phyloP scores from a whole-genome alignment of 2,797 vertebrate genomes.

The Myioborus miniatus region DNA sequence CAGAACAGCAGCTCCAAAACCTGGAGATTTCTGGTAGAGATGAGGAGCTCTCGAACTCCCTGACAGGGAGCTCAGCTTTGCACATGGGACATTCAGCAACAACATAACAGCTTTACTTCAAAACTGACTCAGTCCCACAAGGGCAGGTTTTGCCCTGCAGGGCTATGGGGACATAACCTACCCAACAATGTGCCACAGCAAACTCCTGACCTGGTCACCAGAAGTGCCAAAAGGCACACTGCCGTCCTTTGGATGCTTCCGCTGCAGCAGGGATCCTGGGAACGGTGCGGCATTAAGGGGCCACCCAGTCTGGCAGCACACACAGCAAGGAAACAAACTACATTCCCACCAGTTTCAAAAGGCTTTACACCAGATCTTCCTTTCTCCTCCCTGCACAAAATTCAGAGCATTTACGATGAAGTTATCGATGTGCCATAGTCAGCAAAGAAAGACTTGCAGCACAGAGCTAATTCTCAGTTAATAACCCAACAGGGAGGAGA shows the following conservation, averaged over 20 bases:
- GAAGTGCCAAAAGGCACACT: background rate
- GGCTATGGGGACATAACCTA: background rate
- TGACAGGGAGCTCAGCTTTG: background rate
- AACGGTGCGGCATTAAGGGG: rapidly evolving
- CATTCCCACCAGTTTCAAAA: background rate
- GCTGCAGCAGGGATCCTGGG: rapidly evolving
- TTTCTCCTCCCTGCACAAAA: background rate
- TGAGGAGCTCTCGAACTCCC: background rate
- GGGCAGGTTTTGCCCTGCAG: background rate
- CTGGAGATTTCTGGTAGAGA: background rate
- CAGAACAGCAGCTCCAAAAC: background rate
- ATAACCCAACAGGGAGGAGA: background rate
- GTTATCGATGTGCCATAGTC: background rate
- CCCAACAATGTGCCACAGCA: rapidly evolving
- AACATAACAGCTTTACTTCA: background rate
- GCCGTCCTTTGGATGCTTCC: rapidly evolving
- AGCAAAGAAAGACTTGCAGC: background rate
- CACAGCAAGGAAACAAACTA: background rate
- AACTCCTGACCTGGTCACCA: background rate
- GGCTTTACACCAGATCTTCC: background rate
- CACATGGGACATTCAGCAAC: background rate
- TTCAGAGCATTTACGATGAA: background rate
- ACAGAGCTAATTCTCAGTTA: background rate
- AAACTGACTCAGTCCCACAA: background rate
- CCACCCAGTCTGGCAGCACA: rapidly evolving